Conservation (phyloP, 2,113 vertebrate genomes). For the Neogobius melanostomus region DNA sequence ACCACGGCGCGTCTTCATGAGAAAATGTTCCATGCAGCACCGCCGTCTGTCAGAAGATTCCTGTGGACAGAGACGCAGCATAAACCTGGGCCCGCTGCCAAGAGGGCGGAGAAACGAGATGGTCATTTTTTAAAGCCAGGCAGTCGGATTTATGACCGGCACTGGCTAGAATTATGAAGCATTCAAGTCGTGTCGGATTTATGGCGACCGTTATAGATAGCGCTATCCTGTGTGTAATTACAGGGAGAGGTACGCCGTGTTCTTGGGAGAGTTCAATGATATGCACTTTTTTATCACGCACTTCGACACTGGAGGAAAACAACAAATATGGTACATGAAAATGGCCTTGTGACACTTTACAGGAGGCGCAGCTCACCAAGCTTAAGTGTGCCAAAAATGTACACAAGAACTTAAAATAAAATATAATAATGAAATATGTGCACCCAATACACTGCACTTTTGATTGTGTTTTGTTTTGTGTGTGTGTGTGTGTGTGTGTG, state of each 20-base stretch:
- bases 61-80: conserved; percentile 41
- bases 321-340: neutral
- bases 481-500: too few relatives aligned
- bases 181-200: conserved; percentile 30
- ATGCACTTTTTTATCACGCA: neutral
- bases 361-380: neutral
- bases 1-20: conserved; percentile 50
- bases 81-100: conserved; percentile 37
- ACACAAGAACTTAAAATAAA: neutral
- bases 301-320: neutral
- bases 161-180: conserved; percentile 30
- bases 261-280: conserved; percentile 4
- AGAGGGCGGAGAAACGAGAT: conserved; percentile 17
- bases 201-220: conserved; percentile 30
- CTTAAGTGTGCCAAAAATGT: neutral
- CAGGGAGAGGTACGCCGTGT: neutral
- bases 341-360: too few relatives aligned
- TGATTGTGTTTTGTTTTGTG: too few relatives aligned
- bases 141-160: conserved; percentile 20
- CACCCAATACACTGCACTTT: too few relatives aligned
- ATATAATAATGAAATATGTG: too few relatives aligned
- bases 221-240: conserved; percentile 14
- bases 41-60: conserved; percentile 61
- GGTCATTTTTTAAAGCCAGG: conserved; percentile 17
- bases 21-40: conserved; percentile 57